Base-by-base conservation (phyloP, 2,888 invertebrate genomes). In the Mesochorus sp. region DNA sequence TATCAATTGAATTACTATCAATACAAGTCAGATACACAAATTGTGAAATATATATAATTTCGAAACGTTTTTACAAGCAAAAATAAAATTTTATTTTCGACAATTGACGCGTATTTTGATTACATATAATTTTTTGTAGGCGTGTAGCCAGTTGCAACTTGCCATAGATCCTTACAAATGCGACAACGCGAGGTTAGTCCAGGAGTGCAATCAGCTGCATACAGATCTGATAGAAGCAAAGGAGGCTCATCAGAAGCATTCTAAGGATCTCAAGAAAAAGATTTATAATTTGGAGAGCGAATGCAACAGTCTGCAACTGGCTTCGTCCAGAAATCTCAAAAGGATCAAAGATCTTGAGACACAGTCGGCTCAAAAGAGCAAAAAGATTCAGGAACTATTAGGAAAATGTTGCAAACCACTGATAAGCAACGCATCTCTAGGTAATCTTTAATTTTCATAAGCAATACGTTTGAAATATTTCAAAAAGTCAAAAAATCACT, bases 121-220 rank as follows among this genome's bases (percentile, higher is more conserved):
- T 19, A 17, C 44, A n/a, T 53, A 6, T 19, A 34, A 26, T 6
- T 14, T 24, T 14, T 17, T 2, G n/a, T 88, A 95, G 94, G 95
- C 96, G 89, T 93, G 94, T 81, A 94, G 94, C 85, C 93, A 94
- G 79, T 92, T 96, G 85, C 94, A 95, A 90, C 91, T 94, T 70
- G 94, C 95, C 83, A 93, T 94, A 39, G 96, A 96, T 89, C 96
- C 96, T 0, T 96, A 95, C 85, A 95, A 95, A 91, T 95, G 95
- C 89, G 96, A 96, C 87, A 96, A 96, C 91, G 94, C 94, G 26
- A 95, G 94, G 89, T 92, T 96, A 55, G 93, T 96, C 71, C 93
- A 94, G 88, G 95, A 96, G 91, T 95, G 95, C 87, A 96, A 96
- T 91, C 92, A 94, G 83, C 91, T 96, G 59, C 95, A 96, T 87